A percentile compares a stretch with the other conserved stretches of the same genome.
These are phyloP conservation scores for Perizoma affinitatum DNA, from an alignment of 2,888 invertebrate genomes.

Conservation along the genomic window DNA sequence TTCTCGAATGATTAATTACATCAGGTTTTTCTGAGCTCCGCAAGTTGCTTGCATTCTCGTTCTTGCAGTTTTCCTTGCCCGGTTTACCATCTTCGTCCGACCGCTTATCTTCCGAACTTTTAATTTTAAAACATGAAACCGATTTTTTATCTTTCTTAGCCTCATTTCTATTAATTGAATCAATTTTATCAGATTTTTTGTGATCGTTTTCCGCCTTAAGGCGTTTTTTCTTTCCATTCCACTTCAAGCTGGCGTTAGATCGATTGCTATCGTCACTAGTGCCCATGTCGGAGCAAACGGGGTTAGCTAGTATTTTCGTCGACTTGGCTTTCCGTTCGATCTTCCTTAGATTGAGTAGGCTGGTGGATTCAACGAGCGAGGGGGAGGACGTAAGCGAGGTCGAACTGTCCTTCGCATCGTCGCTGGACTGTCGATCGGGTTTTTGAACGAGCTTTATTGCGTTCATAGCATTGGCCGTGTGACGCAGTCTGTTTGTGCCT, in stretches of 20 bases:
- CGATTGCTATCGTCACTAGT: constrained; percentile 75
- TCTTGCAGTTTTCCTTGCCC: constrained; percentile 71
- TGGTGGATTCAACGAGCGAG: constrained; percentile 64
- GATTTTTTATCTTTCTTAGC: constrained; percentile 73
- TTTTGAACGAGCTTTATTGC: constrained; percentile 63
- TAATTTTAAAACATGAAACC: constrained; percentile 80
- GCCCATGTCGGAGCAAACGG: constrained; percentile 72
- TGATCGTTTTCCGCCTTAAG: constrained; percentile 62
- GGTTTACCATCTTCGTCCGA: constrained; percentile 68
- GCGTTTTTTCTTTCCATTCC: constrained; percentile 79
- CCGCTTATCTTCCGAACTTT: constrained; percentile 72
- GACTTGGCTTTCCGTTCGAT: constrained; percentile 78
- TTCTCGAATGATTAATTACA: constrained; percentile 71
- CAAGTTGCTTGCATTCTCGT: constrained; percentile 74
- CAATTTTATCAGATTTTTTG: constrained; percentile 56
- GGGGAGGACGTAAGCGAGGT: constrained; percentile 66
- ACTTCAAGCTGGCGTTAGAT: constrained; percentile 66
- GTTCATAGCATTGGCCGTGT: constrained; percentile 65
- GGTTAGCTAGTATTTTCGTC: constrained; percentile 79
- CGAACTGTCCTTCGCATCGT: constrained; percentile 63
- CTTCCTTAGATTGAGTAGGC: constrained; percentile 71
- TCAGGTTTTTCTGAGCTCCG: constrained; percentile 68
- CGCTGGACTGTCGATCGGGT: constrained; percentile 59
- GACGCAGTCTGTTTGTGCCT: constrained; percentile 73
- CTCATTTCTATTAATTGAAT: constrained; percentile 66